Conservation (phyloP, 1,140 invertebrate genomes). For the Bombus pascuorum region DNA sequence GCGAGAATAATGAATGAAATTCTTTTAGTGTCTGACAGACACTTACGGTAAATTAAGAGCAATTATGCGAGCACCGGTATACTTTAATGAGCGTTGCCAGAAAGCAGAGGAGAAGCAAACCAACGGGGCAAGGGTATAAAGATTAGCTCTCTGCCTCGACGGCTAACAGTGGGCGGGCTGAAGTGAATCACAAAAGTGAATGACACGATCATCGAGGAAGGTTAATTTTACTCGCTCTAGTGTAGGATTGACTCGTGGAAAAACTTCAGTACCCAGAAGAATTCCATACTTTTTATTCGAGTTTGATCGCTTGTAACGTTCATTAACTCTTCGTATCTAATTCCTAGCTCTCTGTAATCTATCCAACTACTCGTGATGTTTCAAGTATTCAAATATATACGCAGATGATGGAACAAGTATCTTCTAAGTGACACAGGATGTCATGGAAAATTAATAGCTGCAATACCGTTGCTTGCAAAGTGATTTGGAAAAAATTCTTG, state of each 20-base stretch:
- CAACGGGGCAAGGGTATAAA: conserved; percentile 4
- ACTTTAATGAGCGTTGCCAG: conserved; percentile 59
- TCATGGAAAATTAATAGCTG: too few relatives aligned
- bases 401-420: too few relatives aligned
- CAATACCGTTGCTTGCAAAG: too few relatives aligned
- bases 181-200: conserved; percentile 73
- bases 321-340: background rate
- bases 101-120: background rate
- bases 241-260: background rate
- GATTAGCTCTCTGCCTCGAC: conserved; percentile 56
- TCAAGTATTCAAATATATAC: too few relatives aligned
- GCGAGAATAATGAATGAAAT: conserved; percentile 62
- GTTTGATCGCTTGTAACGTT: background rate
- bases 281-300: background rate
- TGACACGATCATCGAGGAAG: conserved; percentile 71
- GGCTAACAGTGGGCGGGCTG: conserved; percentile 58
- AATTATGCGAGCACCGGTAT: conserved; percentile 75
- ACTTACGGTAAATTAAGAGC: conserved; percentile 74
- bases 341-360: too few relatives aligned
- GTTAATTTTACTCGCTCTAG: conserved; percentile 59
- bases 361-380: too few relatives aligned
- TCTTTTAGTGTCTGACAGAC: conserved; percentile 61
- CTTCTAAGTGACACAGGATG: too few relatives aligned
- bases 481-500: too few relatives aligned
- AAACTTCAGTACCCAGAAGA: background rate